Evolutionary conservation across 23 tunicate species (phyloP).

Genomic region (Clavelina lepadiformis): DNA sequence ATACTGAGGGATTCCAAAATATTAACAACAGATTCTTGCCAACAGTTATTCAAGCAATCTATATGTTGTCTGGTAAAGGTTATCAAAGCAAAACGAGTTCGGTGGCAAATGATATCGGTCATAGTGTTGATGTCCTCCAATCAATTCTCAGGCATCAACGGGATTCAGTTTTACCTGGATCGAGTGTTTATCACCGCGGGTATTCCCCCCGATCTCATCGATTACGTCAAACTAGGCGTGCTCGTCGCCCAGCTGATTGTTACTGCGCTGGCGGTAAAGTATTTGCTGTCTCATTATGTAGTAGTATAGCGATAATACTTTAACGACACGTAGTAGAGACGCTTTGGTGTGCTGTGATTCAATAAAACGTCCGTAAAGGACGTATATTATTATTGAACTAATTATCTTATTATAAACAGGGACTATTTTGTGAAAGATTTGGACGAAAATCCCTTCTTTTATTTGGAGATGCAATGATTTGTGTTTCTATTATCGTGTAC

Average conservation of each 20-base stretch:
- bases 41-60: no score
- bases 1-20: no score
- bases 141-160: slow-evolving; percentile 51
- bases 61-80: no score
- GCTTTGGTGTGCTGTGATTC: no score
- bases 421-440: slow-evolving; percentile 12
- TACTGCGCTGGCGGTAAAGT: slow-evolving; percentile 19
- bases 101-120: slow-evolving; percentile 46
- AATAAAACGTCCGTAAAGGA: no score
- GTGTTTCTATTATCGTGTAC: slow-evolving; percentile 14
- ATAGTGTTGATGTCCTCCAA: slow-evolving; percentile 19
- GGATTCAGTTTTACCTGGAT: slow-evolving; percentile 40
- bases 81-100: no score
- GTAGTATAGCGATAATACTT: no score
- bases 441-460: slow-evolving; percentile 42
- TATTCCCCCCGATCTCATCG: slow-evolving; percentile 7
- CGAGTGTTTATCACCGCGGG: slow-evolving; percentile 36
- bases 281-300: no score
- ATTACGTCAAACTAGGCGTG: slow-evolving; percentile 28
- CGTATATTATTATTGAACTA: not conserved
- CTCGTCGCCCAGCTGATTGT: slow-evolving; percentile 12
- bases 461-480: slow-evolving; percentile 19
- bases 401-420: no score
- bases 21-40: no score
- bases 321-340: no score